phyloP scores from a whole-genome alignment of 37 sponge, comb jelly and placozoan species.

The Chondrosia reniformis region DNA sequence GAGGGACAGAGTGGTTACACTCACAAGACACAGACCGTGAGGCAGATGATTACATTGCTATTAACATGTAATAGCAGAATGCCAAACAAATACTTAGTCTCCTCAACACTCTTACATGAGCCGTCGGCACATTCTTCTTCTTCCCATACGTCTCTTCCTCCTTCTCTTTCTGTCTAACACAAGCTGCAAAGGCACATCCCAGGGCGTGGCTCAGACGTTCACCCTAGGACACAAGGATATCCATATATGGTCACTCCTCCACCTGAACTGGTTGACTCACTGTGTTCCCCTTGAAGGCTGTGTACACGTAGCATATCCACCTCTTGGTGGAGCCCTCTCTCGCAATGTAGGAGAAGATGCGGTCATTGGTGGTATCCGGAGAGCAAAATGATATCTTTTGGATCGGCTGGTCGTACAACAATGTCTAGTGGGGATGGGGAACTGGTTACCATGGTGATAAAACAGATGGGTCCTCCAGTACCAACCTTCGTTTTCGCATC shows the following conservation, averaged over 20 bases:
- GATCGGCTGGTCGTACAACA: slow-evolving; percentile 51
- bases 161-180: slow-evolving; percentile 34
- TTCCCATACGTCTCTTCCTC: too few species aligned
- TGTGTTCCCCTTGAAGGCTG: slow-evolving; percentile 24
- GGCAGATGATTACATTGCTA: too few species aligned
- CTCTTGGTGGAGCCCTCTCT: slow-evolving; percentile 39
- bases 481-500: too few species aligned
- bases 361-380: slow-evolving; percentile 34
- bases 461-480: neutral
- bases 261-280: slow-evolving; percentile 5
- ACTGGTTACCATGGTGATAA: neutral
- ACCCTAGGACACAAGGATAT: slow-evolving; percentile 16
- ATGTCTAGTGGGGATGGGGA: neutral
- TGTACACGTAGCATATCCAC: slow-evolving; percentile 57
- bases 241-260: neutral
- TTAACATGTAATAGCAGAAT: too few species aligned
- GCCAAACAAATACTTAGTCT: too few species aligned
- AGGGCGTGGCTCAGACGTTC: slow-evolving; percentile 56
- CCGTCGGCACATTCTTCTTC: too few species aligned
- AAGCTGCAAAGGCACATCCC: slow-evolving; percentile 64
- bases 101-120: too few species aligned
- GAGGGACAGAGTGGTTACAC: too few species aligned
- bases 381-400: slow-evolving; percentile 68
- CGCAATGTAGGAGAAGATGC: slow-evolving; percentile 61
- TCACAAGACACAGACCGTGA: too few species aligned